Base-by-base conservation (phyloP, 2,113 vertebrate species). In the Paracanthobrama guichenoti region DNA sequence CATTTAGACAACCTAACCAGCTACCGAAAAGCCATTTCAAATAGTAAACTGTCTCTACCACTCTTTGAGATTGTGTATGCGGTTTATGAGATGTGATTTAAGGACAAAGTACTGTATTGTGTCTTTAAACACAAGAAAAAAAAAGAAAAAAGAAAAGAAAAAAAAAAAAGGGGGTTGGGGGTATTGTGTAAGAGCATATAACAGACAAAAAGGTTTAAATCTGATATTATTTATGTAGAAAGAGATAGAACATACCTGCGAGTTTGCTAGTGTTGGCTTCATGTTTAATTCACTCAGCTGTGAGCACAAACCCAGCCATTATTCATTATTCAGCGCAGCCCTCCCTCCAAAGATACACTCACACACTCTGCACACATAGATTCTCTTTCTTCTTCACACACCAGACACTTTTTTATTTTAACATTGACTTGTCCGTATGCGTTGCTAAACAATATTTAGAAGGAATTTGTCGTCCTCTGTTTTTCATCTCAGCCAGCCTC, bases 201-300 rank as follows among this genome's bases (percentile, higher is more conserved):
- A 67, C 1, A 6, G 16, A 67, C 14, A 48, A 20, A 48, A 67
- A 22, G 4, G 14, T 44, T 46, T 67, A 79, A 7, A 67, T 80
- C 44, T 13, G 26, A 67, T 44, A 39, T 8, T 53, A 13, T 79
- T 35, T 48, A 39, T 55, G 11, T 24, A 76, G 86, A 84, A 85
- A 90, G 86, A 90, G 86, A 92, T 85, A 88, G 88, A 91, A 91
- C 87, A 89, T 86, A 86, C 88, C 89, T 90, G 92, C 87, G 89
- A 92, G 91, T 90, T 93, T 93, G 92, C 88, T 91, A 90, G 91
- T 91, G 92, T 92, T 93, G 90, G 90, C 88, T 86, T 94, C 92
- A 93, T 94, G 50, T 88, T 94, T 94, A 93, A 95, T 95, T 95
- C 88, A 95, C 86, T 88, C 79, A 78, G 81, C 90, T 90, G 89